Base-by-base conservation (phyloP, 2,888 invertebrate genomes). In the Agapetus fuscipes region DNA sequence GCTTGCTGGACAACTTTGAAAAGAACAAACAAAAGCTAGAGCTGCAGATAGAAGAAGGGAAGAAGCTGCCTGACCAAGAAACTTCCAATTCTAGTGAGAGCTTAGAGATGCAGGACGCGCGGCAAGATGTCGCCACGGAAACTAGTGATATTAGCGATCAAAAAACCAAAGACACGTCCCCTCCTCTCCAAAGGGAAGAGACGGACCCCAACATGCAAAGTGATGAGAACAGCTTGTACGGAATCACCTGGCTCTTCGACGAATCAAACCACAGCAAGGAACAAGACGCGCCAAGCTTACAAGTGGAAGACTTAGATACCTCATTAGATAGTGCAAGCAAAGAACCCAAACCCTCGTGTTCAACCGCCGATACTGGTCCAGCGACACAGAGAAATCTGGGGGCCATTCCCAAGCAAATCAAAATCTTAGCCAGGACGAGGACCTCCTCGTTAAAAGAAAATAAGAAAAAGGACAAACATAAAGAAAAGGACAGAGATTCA, bases 351-450 rank as follows among this genome's bases (percentile, higher is more conserved):
- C 78, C 30, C 59, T 78, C 36, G 65, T 69, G 13, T 57, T 62
- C 36, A 52, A 49, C 34, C 26, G 37, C 39, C 16, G 49, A 37
- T 38, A 42, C 27, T 53, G 72, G 60, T 49, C 65, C 57, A 49
- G 72, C 62, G 53, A 62, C 61, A 50, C 71, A 76, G 58, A 74
- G 76, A 58, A 78, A 78, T 57, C 71, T 80, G 52, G 82, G 82
- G 42, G 81, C 80, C 46, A 80, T 79, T 58, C 81, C 80, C 41
- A 81, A 84, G 59, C 79, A 78, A 60, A 62, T 68, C 53, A 70
- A 66, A 67, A 68, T 67, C 62, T 64, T 65, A 61, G 63, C 64
- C 50, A 58, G 74, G 61, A 57, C 69, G 52, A 56, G 73, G 53
- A 62, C 73, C 49, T 76, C 76, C 20, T 75, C 76, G 7, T 70